phyloP scores from a whole-genome alignment of 2,888 invertebrate genomes.

The Lepidocyrtinus sp. region DNA sequence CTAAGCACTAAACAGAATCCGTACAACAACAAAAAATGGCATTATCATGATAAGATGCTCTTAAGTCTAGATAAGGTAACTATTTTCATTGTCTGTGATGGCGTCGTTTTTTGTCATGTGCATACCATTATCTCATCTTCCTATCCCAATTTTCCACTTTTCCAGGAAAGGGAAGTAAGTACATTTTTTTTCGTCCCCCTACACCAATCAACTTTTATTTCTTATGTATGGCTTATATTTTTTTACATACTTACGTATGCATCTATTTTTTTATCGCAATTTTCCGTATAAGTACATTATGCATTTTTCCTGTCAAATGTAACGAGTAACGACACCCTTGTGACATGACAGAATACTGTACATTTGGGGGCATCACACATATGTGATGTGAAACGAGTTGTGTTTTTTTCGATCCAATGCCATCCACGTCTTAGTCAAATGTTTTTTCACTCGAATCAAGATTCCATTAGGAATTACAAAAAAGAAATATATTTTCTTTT shows the following conservation, averaged over 20 bases:
- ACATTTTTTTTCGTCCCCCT: constrained; percentile 33
- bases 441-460: constrained; percentile 22
- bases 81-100: not conserved
- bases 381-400: constrained; percentile 10
- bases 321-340: constrained; percentile 59
- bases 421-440: no score
- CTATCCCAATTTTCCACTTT: constrained; percentile 45
- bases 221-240: constrained; percentile 28
- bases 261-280: constrained; percentile 41
- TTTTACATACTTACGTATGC: constrained; percentile 31
- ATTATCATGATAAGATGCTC: not conserved
- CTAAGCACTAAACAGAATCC: not conserved
- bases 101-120: constrained; percentile 37
- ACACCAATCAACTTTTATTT: constrained; percentile 55
- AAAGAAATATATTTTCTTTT: not conserved
- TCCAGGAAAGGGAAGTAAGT: constrained; percentile 21
- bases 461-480: constrained; percentile 28
- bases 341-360: constrained; percentile 48
- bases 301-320: constrained; percentile 56
- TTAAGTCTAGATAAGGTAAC: no score
- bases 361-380: not conserved
- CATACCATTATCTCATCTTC: constrained; percentile 32
- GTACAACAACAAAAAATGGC: not conserved
- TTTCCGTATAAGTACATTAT: constrained; percentile 30
- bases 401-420: no score